Conservation (phyloP, 2,113 vertebrate species). For the Glareola pratincola region DNA sequence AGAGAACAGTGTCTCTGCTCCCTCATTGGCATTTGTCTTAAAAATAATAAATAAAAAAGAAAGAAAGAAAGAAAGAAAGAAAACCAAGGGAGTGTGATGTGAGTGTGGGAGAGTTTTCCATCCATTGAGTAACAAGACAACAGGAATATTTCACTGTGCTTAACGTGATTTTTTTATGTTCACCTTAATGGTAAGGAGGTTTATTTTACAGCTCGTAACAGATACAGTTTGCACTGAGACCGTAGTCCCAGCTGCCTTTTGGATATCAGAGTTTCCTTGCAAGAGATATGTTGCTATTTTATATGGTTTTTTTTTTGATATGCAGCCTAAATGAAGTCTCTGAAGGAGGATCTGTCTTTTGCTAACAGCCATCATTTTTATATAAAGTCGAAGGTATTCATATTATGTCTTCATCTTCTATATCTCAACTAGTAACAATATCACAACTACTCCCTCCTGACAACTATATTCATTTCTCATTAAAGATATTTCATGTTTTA, state of each 20-base stretch:
- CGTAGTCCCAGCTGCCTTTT: not conserved
- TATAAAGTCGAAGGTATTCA: constrained; percentile 75
- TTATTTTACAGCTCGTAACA: not conserved
- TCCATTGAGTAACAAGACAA: not conserved
- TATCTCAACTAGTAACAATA: constrained; percentile 78
- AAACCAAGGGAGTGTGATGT: rapidly evolving
- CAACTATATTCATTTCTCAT: constrained; percentile 83
- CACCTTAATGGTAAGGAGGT: not conserved
- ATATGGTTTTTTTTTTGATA: constrained; percentile 11
- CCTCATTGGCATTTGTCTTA: constrained; percentile 10
- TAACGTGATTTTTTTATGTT: not conserved
- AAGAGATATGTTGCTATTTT: constrained; percentile 22
- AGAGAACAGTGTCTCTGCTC: not conserved
- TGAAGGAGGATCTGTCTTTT: constrained; percentile 75
- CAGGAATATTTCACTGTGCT: not conserved
- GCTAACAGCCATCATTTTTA: constrained; percentile 76
- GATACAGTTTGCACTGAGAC: not conserved
- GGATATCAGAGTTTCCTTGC: not conserved
- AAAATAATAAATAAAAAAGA: not conserved
- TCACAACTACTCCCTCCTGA: constrained; percentile 81
- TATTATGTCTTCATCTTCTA: constrained; percentile 79
- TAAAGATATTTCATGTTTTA: constrained; percentile 88
- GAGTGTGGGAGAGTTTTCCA: not conserved
- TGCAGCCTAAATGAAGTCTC: constrained; percentile 56
- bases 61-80: not conserved